These are phyloP conservation scores for Sesia apiformis DNA, from an alignment of 2,888 invertebrate genomes.

Conservation along the genomic window DNA sequence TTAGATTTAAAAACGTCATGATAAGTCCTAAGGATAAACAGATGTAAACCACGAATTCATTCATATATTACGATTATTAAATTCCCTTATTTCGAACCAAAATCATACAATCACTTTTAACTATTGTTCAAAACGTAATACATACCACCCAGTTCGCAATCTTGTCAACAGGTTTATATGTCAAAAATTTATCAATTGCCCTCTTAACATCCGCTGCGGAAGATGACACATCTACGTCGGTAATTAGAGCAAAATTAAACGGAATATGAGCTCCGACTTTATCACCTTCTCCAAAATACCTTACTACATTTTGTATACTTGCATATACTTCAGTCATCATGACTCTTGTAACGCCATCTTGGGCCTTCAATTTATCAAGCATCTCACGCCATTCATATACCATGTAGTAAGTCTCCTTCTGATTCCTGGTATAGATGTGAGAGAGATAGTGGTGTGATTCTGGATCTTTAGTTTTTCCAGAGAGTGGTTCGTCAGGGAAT, in stretches of 20 bases:
- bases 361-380: slow-evolving; percentile 71
- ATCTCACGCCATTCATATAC: slow-evolving; percentile 78
- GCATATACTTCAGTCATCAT: slow-evolving; percentile 88
- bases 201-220: slow-evolving; percentile 76
- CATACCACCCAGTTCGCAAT: slow-evolving; percentile 86
- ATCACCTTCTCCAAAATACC: slow-evolving; percentile 77
- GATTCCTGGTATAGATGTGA: slow-evolving; percentile 78
- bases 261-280: slow-evolving; percentile 81
- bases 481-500: slow-evolving; percentile 73
- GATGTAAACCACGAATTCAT: no score
- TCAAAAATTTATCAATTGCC: slow-evolving; percentile 78
- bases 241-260: slow-evolving; percentile 85
- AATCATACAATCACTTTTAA: no score
- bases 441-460: slow-evolving; percentile 71
- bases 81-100: no score
- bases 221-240: slow-evolving; percentile 72
- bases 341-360: slow-evolving; percentile 67
- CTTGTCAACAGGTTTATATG: slow-evolving; percentile 75
- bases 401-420: slow-evolving; percentile 76
- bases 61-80: no score
- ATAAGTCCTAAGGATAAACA: no score
- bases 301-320: slow-evolving; percentile 72
- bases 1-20: no score
- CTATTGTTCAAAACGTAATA: slow-evolving; percentile 8
- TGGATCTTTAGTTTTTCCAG: slow-evolving; percentile 53